Conservation (phyloP, 2,797 vertebrate species). For the Falco biarmicus region DNA sequence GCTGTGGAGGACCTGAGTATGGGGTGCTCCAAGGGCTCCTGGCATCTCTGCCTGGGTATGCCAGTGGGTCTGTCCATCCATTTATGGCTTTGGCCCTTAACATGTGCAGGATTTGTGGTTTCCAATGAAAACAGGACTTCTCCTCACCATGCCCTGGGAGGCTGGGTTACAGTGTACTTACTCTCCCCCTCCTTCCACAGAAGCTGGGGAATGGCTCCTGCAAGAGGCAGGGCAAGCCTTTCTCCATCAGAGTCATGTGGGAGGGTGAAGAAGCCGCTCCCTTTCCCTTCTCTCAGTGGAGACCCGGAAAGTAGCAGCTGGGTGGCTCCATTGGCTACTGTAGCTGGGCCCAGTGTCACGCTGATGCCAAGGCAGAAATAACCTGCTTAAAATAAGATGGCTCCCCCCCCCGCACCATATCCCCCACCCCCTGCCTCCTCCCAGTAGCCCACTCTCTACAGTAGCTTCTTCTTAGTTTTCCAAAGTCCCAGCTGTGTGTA, state of each 20-base stretch:
- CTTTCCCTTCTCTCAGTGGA: neutral
- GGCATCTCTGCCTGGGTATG: neutral
- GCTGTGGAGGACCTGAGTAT: neutral
- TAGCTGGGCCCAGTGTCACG: neutral
- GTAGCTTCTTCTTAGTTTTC: conserved; percentile 54
- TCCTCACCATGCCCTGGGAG: neutral
- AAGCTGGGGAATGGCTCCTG: neutral
- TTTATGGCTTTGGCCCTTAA: neutral
- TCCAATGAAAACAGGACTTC: neutral
- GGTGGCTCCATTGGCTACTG: neutral
- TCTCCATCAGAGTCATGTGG: neutral
- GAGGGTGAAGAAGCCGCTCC: neutral
- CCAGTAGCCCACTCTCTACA: conserved; percentile 3
- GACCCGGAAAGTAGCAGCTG: neutral
- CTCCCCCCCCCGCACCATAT: neutral
- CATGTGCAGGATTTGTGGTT: neutral
- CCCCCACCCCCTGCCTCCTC: neutral
- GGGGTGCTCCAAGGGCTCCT: neutral
- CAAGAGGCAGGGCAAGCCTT: neutral
- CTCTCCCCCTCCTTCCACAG: neutral
- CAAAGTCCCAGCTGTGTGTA: conserved; percentile 76
- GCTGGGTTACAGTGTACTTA: neutral
- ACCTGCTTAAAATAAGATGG: conserved; percentile 72
- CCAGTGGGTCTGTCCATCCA: neutral
- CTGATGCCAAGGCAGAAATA: conserved; percentile 65